Evolutionary conservation across 2,797 vertebrate species (phyloP).

Genomic region (Falco columbarius): DNA sequence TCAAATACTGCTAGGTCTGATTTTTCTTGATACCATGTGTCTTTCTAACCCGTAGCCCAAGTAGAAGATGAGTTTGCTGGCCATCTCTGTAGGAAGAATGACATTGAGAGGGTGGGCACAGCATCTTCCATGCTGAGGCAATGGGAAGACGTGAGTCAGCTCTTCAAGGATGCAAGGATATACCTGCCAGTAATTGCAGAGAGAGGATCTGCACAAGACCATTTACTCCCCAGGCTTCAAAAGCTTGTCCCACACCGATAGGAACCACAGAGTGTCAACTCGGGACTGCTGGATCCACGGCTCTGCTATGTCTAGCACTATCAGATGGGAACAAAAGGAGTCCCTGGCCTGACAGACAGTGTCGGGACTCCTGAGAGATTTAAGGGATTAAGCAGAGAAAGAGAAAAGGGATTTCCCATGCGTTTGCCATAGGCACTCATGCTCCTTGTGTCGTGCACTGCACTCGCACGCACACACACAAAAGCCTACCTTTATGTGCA

Average conservation of each 20-base stretch:
- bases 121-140: accelerated
- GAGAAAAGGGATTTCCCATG: background rate
- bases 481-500: background rate
- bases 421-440: background rate
- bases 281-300: background rate
- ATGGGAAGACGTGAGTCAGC: no score
- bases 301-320: background rate
- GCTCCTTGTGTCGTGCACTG: background rate
- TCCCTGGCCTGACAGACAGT: background rate
- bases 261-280: background rate
- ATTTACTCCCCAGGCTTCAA: background rate
- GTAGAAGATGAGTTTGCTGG: background rate
- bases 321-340: background rate
- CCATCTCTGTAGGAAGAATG: background rate
- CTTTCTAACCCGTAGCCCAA: background rate
- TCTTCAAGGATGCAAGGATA: background rate
- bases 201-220: background rate
- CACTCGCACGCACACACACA: background rate
- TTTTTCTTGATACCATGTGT: background rate
- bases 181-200: accelerated
- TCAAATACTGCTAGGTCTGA: accelerated
- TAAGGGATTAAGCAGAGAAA: background rate
- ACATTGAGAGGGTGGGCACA: background rate
- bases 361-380: background rate
- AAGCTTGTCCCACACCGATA: background rate